Percentiles rank a stretch among this genome's conserved stretches.
Evolutionary conservation across 2,797 vertebrate species (phyloP).

Genomic region (Ctenochaetus hawaiiensis): DNA sequence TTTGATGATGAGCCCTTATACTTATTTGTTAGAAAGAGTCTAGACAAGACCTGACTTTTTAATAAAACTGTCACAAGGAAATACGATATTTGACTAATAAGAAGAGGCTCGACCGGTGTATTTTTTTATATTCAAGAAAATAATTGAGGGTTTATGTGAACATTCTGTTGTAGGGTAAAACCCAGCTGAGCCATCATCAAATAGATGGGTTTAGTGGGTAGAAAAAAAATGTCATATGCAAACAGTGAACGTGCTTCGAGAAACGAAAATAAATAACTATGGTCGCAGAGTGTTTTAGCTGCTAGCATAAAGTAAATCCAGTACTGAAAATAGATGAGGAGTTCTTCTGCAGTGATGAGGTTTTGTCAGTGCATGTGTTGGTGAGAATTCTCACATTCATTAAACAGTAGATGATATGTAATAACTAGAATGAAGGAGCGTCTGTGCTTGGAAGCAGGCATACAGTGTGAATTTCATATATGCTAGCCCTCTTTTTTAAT

Average conservation of each 20-base stretch:
- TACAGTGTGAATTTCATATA: neutral
- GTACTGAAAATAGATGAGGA: neutral
- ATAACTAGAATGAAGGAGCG: neutral
- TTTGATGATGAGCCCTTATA: constrained; percentile 24
- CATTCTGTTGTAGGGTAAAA: neutral
- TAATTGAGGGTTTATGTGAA: neutral
- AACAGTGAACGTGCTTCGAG: no score
- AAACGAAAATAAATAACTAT: no score
- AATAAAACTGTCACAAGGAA: neutral
- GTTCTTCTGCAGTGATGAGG: neutral
- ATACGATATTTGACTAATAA: neutral
- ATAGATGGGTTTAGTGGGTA: neutral
- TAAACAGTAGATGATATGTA: no score
- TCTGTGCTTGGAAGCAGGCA: neutral
- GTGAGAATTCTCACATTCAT: no score
- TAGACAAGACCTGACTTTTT: neutral
- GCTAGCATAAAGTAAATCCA: neutral
- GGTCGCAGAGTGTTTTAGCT: neutral
- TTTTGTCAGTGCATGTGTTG: neutral
- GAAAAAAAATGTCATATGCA: neutral
- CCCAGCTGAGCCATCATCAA: neutral
- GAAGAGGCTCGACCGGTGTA: neutral
- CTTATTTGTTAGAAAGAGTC: constrained; percentile 11
- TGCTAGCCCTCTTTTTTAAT: neutral
- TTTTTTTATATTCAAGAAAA: neutral